A percentile compares a stretch with the other conserved stretches of the same genome.
phyloP scores from a whole-genome alignment of 2,113 vertebrate genomes.

The Theristicus caerulescens region DNA sequence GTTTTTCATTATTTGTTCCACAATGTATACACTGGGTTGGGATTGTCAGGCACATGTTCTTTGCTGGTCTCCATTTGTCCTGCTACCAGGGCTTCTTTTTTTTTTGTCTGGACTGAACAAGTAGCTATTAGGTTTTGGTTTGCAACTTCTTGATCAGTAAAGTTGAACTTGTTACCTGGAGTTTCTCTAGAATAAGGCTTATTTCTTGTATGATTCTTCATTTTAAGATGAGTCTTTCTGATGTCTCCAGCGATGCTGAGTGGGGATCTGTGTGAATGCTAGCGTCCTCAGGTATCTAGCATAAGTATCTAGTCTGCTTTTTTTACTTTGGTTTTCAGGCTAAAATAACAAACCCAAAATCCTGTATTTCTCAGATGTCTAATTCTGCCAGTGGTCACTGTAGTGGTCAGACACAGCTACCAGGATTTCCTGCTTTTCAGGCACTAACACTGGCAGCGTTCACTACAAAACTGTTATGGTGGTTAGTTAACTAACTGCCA shows the following conservation, averaged over 20 bases:
- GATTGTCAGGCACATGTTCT: accelerated
- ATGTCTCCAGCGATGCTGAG: neutral
- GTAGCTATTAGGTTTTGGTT: neutral
- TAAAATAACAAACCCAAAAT: neutral
- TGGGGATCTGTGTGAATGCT: neutral
- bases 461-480: neutral
- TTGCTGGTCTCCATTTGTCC: neutral
- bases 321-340: neutral
- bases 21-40: neutral
- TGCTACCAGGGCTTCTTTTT: neutral
- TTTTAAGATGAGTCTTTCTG: neutral
- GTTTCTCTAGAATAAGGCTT: neutral
- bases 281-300: accelerated
- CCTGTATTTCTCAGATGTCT: neutral
- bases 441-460: neutral
- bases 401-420: neutral
- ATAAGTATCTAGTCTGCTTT: neutral
- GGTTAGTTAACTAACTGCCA: neutral
- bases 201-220: neutral
- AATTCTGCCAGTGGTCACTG: neutral
- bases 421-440: neutral
- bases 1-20: neutral
- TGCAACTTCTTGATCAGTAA: neutral
- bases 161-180: neutral
- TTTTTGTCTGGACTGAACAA: neutral